Evolutionary conservation across 2,797 vertebrate genomes (phyloP).

Genomic region (Neosilurus mollespiculum): DNA sequence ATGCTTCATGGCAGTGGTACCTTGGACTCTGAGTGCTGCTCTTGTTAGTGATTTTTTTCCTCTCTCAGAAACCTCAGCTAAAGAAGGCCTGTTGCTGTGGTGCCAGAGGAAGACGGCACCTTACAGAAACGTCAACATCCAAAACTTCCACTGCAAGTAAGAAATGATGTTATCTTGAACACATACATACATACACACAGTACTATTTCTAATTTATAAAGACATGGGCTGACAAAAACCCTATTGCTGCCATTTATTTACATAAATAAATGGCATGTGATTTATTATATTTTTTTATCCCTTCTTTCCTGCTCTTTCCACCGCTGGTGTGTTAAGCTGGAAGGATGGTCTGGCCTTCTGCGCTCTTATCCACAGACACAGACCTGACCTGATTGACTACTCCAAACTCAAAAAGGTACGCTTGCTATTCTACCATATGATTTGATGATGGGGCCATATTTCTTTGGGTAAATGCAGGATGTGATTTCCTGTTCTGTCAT

Average conservation of each 20-base stretch:
- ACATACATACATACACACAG: no score
- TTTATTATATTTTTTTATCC: neutral
- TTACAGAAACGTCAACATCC: conserved; percentile 87
- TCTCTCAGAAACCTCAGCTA: conserved; percentile 81
- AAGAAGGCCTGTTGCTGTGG: conserved; percentile 79
- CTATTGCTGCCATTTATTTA: neutral
- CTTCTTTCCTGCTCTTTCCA: neutral
- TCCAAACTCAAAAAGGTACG: conserved; percentile 86
- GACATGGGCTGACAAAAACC: no score
- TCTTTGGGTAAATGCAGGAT: neutral
- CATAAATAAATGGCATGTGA: neutral
- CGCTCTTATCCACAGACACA: conserved; percentile 87
- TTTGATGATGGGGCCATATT: neutral
- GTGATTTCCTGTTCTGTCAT: neutral
- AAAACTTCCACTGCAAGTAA: conserved; percentile 89
- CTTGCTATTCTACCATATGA: neutral
- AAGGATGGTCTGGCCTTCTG: conserved; percentile 86
- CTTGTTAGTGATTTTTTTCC: neutral
- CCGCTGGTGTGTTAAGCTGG: conserved; percentile 73
- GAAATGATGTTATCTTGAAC: neutral
- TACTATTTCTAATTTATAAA: neutral
- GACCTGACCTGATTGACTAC: conserved; percentile 89
- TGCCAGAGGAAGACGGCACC: conserved; percentile 88
- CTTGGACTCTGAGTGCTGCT: no score
- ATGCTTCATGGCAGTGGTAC: no score